A percentile compares a stretch with the other conserved stretches of the same genome.
These are phyloP conservation scores for Eilema depressum DNA, from an alignment of 2,888 invertebrate species.

Conservation along the genomic window DNA sequence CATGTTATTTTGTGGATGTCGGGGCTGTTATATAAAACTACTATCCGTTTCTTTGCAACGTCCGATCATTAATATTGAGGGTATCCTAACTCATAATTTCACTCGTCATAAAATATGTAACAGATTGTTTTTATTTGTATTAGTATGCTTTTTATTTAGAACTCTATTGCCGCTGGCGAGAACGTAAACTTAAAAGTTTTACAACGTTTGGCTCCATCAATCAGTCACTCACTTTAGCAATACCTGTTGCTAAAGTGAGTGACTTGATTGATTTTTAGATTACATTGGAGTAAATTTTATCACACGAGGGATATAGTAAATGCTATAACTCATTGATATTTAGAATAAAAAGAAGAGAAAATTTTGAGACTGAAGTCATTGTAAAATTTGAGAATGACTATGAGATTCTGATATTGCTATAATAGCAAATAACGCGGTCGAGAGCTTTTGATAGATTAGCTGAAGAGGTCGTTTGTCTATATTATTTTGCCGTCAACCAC, in stretches of 20 bases:
- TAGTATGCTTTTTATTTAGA: not conserved
- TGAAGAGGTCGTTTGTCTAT: constrained; percentile 22
- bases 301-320: no score
- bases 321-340: no score
- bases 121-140: not conserved
- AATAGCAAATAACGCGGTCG: not conserved
- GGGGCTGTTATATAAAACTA: constrained; percentile 63
- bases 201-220: not conserved
- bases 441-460: constrained; percentile 24
- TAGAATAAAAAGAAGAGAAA: no score
- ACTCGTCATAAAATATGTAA: constrained; percentile 26
- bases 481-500: constrained; percentile 20
- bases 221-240: constrained; percentile 2
- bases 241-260: no score
- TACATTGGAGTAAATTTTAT: not conserved
- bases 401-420: not conserved
- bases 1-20: constrained; percentile 65
- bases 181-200: constrained; percentile 1
- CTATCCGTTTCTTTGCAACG: constrained; percentile 53
- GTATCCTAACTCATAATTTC: constrained; percentile 36
- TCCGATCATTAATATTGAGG: constrained; percentile 47
- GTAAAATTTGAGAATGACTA: not conserved
- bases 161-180: not conserved
- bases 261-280: not conserved
- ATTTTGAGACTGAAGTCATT: not conserved